Evolutionary conservation across 2,888 invertebrate genomes (phyloP), one percentile per base, ranked within the genome.

Genomic region (Ceraclea dissimilis): DNA sequence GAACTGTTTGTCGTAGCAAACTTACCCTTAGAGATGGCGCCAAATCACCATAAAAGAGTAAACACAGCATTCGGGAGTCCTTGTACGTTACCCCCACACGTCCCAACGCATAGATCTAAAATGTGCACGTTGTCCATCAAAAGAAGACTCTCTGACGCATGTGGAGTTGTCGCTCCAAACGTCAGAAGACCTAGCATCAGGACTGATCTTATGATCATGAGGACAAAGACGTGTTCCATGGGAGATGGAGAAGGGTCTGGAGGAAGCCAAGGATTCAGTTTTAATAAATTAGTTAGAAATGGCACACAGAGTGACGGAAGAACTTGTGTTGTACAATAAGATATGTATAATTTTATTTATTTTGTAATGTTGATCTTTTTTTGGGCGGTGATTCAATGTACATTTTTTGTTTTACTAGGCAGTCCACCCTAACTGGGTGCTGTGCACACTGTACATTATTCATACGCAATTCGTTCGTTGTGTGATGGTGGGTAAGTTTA

Each of bases 111-210:
- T 67, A 79, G 82, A 65, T 80, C 81, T 67, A 86, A 86, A 68
- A 86, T 85, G 70, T 86, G 87, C 66, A 87, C 88, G 2, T 75
- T 92, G 54, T 89, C 90, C 48, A 89, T 92, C 62, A 88, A 91
- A 65, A 78, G 90, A 58, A 80, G 90, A 52, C 74, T 91, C 63
- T 91, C 90, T 63, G 92, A 92, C 67, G 92, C 92, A 1, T 91
- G 90, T 67, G 92, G 92, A 2, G 90, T 91, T 5, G 89, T 92
- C 18, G 88, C 90, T n/a, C 90, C 91, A 2, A 91, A 91, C 68
- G 92, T 89, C 1, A 78, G 92, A 52, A 78, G 93, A 48, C 93
- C 93, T 31, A 90, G 90, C 71, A 90, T 93, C 63, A 79, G 92
- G 60, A 93, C 92, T 5, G 93, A 93, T 70, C 79, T 92, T 64